A percentile compares a stretch with the other conserved stretches of the same genome.
Evolutionary conservation across 2,113 vertebrate genomes (phyloP).

Genomic region (Euleptes europaea): DNA sequence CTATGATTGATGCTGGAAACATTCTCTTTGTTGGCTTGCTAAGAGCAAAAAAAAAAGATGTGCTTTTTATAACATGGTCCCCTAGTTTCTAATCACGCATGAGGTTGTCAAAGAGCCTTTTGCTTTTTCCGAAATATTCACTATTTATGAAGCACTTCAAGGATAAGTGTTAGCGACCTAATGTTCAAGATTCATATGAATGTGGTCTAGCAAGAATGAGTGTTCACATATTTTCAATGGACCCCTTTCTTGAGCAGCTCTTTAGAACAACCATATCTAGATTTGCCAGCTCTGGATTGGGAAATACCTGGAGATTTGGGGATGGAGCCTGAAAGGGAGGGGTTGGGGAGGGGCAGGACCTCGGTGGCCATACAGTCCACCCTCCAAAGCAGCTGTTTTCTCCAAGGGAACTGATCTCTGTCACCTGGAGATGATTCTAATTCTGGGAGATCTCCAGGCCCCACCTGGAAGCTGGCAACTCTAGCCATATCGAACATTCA

Average conservation of each 20-base stretch:
- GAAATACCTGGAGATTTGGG: too few relatives aligned
- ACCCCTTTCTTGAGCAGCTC: constrained; percentile 29
- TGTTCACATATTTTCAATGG: constrained; percentile 46
- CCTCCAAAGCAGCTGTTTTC: too few relatives aligned
- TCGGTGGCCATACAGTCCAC: too few relatives aligned
- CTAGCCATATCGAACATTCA: background rate
- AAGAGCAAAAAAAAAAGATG: constrained; percentile 24
- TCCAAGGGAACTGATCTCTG: too few relatives aligned
- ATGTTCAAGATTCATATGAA: constrained; percentile 44
- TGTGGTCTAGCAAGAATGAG: constrained; percentile 44
- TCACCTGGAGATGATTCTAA: too few relatives aligned
- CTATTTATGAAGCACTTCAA: constrained; percentile 30
- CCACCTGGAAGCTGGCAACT: too few relatives aligned
- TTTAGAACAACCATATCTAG: constrained; percentile 29
- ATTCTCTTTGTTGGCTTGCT: constrained; percentile 19
- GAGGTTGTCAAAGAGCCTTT: constrained; percentile 39
- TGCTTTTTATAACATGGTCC: constrained; percentile 20
- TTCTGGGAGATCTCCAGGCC: too few relatives aligned
- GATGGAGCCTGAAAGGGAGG: too few relatives aligned
- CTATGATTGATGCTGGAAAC: constrained; percentile 41
- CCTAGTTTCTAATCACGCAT: constrained; percentile 37
- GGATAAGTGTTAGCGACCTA: background rate
- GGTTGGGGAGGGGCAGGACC: too few relatives aligned
- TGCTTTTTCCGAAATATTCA: constrained; percentile 43
- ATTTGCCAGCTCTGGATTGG: too few relatives aligned